Conservation (phyloP, 2,888 invertebrate species). For the Hydrotaea diabolus region DNA sequence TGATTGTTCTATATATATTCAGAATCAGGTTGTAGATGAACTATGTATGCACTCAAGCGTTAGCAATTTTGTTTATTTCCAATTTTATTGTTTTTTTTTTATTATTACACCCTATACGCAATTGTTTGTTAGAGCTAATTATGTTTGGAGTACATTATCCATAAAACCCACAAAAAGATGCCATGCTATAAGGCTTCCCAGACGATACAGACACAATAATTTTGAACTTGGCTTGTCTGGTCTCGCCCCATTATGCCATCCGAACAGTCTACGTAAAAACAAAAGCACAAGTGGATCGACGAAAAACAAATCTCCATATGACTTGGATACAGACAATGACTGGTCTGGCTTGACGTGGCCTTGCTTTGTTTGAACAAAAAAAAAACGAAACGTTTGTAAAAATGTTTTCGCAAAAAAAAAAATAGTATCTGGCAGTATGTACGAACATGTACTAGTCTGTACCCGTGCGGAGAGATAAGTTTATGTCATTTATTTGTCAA, state of each 20-base stretch:
- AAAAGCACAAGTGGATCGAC: neutral
- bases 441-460: too few species aligned
- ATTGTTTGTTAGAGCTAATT: slow-evolving; percentile 53
- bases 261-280: too few species aligned
- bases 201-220: neutral
- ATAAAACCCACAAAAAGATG: slow-evolving; percentile 61
- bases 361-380: slow-evolving; percentile 38
- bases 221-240: slow-evolving; percentile 28
- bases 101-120: slow-evolving; percentile 22
- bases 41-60: slow-evolving; percentile 58
- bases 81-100: slow-evolving; percentile 1
- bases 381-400: slow-evolving; percentile 15
- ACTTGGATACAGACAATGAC: neutral
- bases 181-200: slow-evolving; percentile 1
- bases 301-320: slow-evolving; percentile 10
- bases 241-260: neutral
- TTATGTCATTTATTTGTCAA: slow-evolving; percentile 41
- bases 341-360: neutral
- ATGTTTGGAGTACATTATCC: slow-evolving; percentile 50
- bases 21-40: slow-evolving; percentile 35
- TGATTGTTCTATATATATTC: neutral
- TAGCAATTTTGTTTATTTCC: slow-evolving; percentile 26
- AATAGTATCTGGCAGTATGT: neutral
- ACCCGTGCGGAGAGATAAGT: neutral
- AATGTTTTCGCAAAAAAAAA: slow-evolving; percentile 1